A percentile compares a stretch with the other conserved stretches of the same genome.
phyloP scores from a whole-genome alignment of 2,113 vertebrate genomes.

The Tympanuchus pallidicinctus region DNA sequence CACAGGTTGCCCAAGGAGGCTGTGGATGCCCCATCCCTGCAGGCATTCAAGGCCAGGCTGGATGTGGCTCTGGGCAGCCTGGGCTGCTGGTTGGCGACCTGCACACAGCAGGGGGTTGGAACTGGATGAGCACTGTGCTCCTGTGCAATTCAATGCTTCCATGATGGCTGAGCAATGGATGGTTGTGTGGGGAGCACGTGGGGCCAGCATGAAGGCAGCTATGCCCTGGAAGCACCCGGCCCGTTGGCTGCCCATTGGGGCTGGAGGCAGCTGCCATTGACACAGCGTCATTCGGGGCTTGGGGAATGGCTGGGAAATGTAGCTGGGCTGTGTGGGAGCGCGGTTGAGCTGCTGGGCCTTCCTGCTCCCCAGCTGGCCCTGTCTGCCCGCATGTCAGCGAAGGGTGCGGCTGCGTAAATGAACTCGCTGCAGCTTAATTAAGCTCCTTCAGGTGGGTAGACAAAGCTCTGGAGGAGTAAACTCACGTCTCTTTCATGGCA shows the following conservation, averaged over 20 bases:
- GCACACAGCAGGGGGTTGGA: no score
- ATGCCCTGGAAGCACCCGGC: no score
- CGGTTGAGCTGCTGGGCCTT: rapidly evolving
- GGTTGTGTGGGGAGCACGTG: not conserved
- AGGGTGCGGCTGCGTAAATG: slow-evolving; percentile 49
- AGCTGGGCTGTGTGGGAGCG: not conserved
- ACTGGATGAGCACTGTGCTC: no score
- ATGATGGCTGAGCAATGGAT: not conserved
- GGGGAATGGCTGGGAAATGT: rapidly evolving
- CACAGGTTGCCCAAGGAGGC: no score
- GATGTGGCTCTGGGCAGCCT: no score
- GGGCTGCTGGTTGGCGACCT: no score
- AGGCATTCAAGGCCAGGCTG: no score
- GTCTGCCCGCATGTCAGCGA: not conserved
- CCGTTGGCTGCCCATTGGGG: not conserved
- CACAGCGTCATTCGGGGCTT: no score
- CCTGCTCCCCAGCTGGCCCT: not conserved
- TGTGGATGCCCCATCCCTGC: no score
- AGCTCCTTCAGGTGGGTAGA: not conserved
- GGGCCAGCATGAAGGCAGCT: no score
- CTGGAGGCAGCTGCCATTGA: not conserved
- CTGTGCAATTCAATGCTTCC: no score
- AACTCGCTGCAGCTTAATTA: slow-evolving; percentile 10
- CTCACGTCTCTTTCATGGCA: not conserved
- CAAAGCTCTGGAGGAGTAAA: not conserved